These are phyloP conservation scores for Luperina testacea DNA, from an alignment of 2,888 invertebrate genomes.

Conservation along the genomic window DNA sequence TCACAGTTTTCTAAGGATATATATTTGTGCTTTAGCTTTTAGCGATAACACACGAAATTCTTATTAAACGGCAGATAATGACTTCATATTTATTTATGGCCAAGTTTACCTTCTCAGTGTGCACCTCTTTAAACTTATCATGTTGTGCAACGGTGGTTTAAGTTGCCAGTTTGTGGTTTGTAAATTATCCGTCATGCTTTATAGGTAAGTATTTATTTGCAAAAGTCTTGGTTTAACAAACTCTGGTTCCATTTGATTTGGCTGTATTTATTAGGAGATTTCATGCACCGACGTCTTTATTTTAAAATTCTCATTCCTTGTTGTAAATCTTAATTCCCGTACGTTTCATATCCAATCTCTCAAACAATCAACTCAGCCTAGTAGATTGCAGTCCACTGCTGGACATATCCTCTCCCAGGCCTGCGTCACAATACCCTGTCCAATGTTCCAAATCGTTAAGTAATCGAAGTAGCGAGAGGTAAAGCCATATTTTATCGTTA, in stretches of 20 bases:
- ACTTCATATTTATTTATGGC: constrained; percentile 10
- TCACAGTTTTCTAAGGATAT: neutral
- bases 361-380: neutral
- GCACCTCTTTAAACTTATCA: constrained; percentile 19
- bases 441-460: neutral
- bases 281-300: neutral
- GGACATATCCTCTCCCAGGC: neutral
- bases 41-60: constrained; percentile 5
- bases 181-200: constrained; percentile 34
- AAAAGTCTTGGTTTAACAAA: neutral
- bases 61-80: constrained; percentile 11
- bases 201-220: constrained; percentile 4
- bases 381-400: neutral
- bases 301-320: neutral
- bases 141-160: constrained; percentile 38
- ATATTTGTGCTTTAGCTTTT: neutral
- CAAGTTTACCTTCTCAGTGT: neutral
- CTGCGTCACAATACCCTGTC: neutral
- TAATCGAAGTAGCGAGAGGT: neutral
- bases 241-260: neutral
- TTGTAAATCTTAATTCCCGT: neutral
- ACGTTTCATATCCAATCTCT: neutral
- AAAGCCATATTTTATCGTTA: constrained; percentile 19
- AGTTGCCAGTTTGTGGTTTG: constrained; percentile 26
- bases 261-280: neutral